A percentile compares a stretch with the other conserved stretches of the same genome.
Evolutionary conservation across 2,797 vertebrate species (phyloP).

Genomic region (Crocodylus rhombifer): DNA sequence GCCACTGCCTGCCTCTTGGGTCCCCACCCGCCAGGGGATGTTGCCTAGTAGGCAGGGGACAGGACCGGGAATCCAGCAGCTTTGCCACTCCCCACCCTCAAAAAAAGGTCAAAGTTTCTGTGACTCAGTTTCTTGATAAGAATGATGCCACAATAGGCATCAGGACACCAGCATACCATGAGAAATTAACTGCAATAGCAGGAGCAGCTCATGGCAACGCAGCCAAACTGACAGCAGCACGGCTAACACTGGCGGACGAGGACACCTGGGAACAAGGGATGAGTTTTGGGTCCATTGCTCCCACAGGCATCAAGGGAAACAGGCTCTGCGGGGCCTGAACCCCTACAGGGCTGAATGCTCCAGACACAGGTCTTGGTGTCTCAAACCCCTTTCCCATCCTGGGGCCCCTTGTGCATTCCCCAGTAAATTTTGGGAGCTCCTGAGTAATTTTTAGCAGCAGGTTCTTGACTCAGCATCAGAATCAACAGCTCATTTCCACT

Average conservation of each 20-base stretch:
- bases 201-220: background rate
- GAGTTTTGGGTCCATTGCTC: background rate
- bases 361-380: background rate
- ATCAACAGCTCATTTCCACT: background rate
- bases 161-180: background rate
- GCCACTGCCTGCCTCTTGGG: background rate
- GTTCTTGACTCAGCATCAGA: background rate
- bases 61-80: background rate
- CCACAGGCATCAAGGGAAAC: background rate
- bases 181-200: background rate
- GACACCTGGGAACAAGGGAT: background rate
- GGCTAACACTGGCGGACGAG: background rate
- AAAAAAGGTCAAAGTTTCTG: background rate
- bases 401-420: background rate
- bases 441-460: background rate
- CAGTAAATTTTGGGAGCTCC: background rate
- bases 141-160: background rate
- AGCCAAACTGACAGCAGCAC: background rate
- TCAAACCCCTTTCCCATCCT: background rate
- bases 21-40: background rate
- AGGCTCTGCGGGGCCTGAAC: background rate
- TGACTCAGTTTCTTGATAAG: background rate
- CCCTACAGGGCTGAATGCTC: background rate
- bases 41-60: rapidly evolving
- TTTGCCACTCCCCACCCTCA: background rate